Evolutionary conservation across 2,888 invertebrate species (phyloP), one percentile per base, ranked within the genome.

Genomic region (Heteromyza rotundicornis): DNA sequence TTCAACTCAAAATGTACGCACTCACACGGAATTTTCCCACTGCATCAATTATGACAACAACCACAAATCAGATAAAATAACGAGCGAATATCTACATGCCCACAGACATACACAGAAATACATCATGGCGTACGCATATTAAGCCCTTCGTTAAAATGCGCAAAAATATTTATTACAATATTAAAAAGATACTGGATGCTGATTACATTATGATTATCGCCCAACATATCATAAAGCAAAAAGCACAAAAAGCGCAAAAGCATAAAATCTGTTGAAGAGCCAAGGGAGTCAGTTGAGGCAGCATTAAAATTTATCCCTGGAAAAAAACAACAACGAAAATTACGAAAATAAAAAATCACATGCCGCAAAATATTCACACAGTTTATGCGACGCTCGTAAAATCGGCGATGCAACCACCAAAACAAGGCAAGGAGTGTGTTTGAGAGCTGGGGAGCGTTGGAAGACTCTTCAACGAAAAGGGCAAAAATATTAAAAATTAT

Each of bases 161-260:
- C 23, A 35, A 20, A 5, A 53, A 51, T 63, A 63, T 63, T 61
- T 61, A 61, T 65, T 57, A 57, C 54, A 65, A 61, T 65, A 62
- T 64, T 65, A 62, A 61, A 44, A 55, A 54, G 54, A 61, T 62
- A 57, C 62, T 63, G 61, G n/a, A 10, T 61, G 62, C 60, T 64
- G 66, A 64, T 62, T 66, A 62, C 62, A 59, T 64, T 57, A 64
- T 64, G 59, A 62, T 64, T 59, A 64, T 53, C 56, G 52, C 59
- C n/a, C 24, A 64, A 52, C 55, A 54, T 54, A 59, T 54, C 54
- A 51, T 19, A 57, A n/a, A 54, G 32, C 36, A 32, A 17, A n/a
- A 54, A 61, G 44, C 54, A 47, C 24, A 53, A n/a, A n/a, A 47
- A 55, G 56, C 40, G 14, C 14, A 40, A 40, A 40, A 40, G 5